phyloP scores from a whole-genome alignment of 2,888 invertebrate species.

The Ennomos fuscantarius region DNA sequence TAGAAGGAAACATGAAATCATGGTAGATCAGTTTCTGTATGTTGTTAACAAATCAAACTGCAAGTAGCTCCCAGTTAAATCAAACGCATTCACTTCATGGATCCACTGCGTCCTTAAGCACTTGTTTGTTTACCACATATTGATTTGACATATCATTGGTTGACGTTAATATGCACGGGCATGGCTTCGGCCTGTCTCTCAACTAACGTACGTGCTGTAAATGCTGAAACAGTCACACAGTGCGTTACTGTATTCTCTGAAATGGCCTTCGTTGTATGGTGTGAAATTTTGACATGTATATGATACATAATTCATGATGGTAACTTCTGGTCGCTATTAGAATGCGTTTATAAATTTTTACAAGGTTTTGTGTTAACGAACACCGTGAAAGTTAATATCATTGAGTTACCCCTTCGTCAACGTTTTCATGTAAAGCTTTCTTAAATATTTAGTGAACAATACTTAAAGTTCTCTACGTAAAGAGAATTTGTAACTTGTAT shows the following conservation, averaged over 20 bases:
- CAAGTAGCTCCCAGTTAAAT: constrained; percentile 19
- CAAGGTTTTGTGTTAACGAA: too few relatives aligned
- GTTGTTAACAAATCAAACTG: constrained; percentile 17
- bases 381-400: too few relatives aligned
- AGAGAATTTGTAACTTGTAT: too few relatives aligned
- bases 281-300: constrained; percentile 46
- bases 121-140: constrained; percentile 32
- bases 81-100: constrained; percentile 23
- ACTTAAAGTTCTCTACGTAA: too few relatives aligned
- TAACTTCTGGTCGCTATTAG: constrained; percentile 9
- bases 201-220: constrained; percentile 31
- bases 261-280: constrained; percentile 46
- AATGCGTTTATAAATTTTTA: too few relatives aligned
- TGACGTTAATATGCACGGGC: constrained; percentile 42
- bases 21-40: constrained; percentile 21
- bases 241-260: constrained; percentile 30
- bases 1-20: constrained; percentile 7
- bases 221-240: constrained; percentile 27
- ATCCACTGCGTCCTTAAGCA: constrained; percentile 16
- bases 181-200: constrained; percentile 38
- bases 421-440: neutral
- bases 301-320: constrained; percentile 31
- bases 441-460: too few relatives aligned
- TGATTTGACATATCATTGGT: constrained; percentile 33
- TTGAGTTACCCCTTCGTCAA: neutral